phyloP scores from a whole-genome alignment of 2,113 vertebrate species.

The Aplodontia rufa region DNA sequence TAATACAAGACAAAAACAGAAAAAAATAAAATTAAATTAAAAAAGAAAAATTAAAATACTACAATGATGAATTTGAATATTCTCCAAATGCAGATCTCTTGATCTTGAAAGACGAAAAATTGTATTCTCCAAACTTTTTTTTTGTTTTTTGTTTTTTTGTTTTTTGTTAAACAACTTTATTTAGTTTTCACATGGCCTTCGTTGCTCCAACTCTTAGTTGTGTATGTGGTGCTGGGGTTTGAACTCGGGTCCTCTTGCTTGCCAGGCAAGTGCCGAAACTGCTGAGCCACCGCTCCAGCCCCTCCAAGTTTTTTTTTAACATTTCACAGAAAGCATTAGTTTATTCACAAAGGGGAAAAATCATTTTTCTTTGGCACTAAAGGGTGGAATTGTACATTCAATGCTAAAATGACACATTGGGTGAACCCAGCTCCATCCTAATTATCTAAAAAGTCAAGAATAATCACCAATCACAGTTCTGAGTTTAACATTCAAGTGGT shows the following conservation, averaged over 20 bases:
- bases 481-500: background rate
- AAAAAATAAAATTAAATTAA: background rate
- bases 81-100: background rate
- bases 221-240: no score
- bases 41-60: background rate
- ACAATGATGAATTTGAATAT: background rate
- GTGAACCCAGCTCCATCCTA: background rate
- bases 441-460: background rate
- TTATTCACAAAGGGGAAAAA: background rate
- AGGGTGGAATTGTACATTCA: background rate
- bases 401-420: conserved; percentile 23
- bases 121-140: background rate
- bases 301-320: no score
- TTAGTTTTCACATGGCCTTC: no score
- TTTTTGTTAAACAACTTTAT: no score
- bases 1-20: background rate
- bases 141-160: no score
- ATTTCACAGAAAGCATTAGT: background rate
- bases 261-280: no score
- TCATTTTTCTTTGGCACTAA: background rate
- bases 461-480: background rate
- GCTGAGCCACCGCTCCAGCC: no score
- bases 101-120: background rate
- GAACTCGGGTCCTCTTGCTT: no score
- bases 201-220: no score